A percentile compares a stretch with the other conserved stretches of the same genome.
These are phyloP conservation scores for Anguilla anguilla DNA, from an alignment of 2,797 vertebrate genomes.

Conservation along the genomic window DNA sequence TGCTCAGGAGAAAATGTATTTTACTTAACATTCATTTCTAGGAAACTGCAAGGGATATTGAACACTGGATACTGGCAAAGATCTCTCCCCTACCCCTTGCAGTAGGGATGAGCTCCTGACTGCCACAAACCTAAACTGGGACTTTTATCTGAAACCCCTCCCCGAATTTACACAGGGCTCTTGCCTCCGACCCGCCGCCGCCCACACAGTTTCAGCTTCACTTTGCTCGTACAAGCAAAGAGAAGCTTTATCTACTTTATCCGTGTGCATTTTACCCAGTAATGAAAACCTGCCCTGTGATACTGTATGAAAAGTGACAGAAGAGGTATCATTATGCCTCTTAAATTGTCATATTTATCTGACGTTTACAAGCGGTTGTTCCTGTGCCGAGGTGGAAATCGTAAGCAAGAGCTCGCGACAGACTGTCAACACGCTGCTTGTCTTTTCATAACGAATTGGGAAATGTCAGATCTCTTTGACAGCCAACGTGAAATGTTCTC, in stretches of 20 bases:
- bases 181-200: background rate
- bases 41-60: background rate
- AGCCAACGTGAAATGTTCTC: background rate
- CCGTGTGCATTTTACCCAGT: background rate
- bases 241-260: background rate
- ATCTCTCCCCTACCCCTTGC: background rate
- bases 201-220: background rate
- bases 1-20: background rate
- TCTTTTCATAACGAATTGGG: slow-evolving; percentile 28
- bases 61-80: background rate
- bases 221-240: no score
- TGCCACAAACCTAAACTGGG: background rate
- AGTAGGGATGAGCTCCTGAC: background rate
- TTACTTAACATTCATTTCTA: background rate
- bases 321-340: background rate
- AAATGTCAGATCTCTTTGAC: slow-evolving; percentile 1
- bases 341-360: background rate
- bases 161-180: background rate
- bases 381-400: no score
- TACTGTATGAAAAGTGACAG: slow-evolving; percentile 16
- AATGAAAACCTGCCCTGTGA: background rate
- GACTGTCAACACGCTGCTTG: background rate
- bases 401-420: background rate
- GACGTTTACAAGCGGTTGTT: slow-evolving; percentile 14
- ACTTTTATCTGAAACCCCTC: background rate